Evolutionary conservation across 2,797 vertebrate genomes (phyloP).

Genomic region (Hozukius guyotensis): DNA sequence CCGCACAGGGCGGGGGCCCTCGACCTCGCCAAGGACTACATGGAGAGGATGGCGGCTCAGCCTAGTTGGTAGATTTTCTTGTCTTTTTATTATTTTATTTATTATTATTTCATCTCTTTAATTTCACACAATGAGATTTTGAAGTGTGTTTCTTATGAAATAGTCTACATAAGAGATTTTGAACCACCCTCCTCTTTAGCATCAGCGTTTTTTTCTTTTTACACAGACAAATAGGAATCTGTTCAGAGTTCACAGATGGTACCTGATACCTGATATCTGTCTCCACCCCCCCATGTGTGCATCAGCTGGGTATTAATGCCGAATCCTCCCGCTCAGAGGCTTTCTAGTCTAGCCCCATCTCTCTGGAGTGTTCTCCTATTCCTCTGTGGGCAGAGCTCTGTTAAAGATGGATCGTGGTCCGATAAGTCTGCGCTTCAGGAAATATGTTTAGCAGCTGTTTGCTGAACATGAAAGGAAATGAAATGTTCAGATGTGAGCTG

Average conservation of each 20-base stretch:
- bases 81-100: slow-evolving; percentile 57
- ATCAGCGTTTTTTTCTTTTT: not conserved
- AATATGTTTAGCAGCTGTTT: slow-evolving; percentile 80
- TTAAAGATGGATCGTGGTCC: slow-evolving; percentile 31
- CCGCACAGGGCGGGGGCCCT: slow-evolving; percentile 92
- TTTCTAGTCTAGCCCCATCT: not conserved
- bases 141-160: not conserved
- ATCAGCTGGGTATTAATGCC: not conserved
- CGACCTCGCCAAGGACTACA: slow-evolving; percentile 93
- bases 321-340: not conserved
- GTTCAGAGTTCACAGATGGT: slow-evolving; percentile 4
- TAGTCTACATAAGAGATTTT: not conserved
- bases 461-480: slow-evolving; percentile 69
- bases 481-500: slow-evolving; percentile 71
- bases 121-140: not conserved
- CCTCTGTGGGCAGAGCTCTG: slow-evolving; percentile 33
- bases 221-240: not conserved
- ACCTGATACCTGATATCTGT: slow-evolving; percentile 11
- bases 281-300: not conserved
- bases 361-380: slow-evolving; percentile 7
- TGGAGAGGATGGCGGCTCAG: slow-evolving; percentile 99
- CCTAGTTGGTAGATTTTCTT: slow-evolving; percentile 98
- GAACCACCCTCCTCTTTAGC: not conserved
- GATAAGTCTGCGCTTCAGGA: slow-evolving; percentile 53
- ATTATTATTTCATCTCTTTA: slow-evolving; percentile 40